These are phyloP conservation scores for Myotis myotis DNA, from an alignment of 2,797 vertebrate genomes.

Conservation along the genomic window DNA sequence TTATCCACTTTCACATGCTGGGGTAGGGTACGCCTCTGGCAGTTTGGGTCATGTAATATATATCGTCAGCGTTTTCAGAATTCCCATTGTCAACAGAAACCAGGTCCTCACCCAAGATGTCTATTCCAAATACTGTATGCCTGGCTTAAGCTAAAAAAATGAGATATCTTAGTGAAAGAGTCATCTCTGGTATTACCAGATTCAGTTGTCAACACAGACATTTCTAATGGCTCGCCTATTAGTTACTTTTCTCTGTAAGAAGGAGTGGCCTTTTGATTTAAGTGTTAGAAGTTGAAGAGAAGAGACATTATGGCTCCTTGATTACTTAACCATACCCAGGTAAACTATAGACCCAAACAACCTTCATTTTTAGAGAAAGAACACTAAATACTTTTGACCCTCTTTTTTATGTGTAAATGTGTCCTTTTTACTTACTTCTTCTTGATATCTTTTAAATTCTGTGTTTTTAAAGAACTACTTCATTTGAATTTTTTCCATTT, in stretches of 20 bases:
- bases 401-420: neutral
- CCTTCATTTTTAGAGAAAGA: neutral
- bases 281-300: neutral
- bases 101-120: neutral
- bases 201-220: neutral
- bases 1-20: neutral
- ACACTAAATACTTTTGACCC: slow-evolving; percentile 27
- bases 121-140: neutral
- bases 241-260: slow-evolving; percentile 18
- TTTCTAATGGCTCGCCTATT: neutral
- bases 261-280: neutral
- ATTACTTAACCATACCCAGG: neutral
- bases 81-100: neutral
- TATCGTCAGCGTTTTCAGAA: neutral
- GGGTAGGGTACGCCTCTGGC: neutral
- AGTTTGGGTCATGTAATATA: neutral
- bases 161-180: neutral
- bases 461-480: slow-evolving; percentile 31
- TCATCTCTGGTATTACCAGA: neutral
- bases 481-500: neutral
- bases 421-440: neutral
- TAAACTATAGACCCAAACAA: neutral
- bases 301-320: neutral
- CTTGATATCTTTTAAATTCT: neutral
- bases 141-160: neutral